phyloP scores from a whole-genome alignment of 2,888 invertebrate genomes.

The Pecten maximus region DNA sequence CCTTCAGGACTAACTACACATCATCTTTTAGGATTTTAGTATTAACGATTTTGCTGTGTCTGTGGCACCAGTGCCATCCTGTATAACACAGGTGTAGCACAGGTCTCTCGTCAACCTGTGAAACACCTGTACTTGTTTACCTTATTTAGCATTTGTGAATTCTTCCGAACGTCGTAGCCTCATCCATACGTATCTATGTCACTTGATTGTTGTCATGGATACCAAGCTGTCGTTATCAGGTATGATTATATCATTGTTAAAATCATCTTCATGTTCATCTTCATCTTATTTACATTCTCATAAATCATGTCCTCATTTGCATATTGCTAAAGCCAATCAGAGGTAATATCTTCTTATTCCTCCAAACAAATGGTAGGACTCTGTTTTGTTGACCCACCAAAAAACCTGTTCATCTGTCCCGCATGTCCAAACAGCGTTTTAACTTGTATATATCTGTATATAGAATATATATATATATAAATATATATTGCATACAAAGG shows the following conservation, averaged over 20 bases:
- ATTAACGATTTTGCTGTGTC: conserved; percentile 54
- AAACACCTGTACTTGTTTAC: background rate
- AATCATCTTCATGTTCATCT: background rate
- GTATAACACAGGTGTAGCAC: conserved; percentile 33
- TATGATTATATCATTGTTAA: background rate
- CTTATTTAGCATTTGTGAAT: conserved; percentile 30
- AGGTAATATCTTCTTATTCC: conserved; percentile 11
- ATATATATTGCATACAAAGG: conserved; percentile 29
- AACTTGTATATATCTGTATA: conserved; percentile 5
- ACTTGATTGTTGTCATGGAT: conserved; percentile 18
- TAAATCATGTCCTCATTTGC: conserved; percentile 21
- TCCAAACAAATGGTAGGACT: conserved; percentile 17
- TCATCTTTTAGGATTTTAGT: conserved; percentile 56
- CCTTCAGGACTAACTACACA: conserved; percentile 52
- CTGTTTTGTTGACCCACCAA: conserved; percentile 21
- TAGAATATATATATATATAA: conserved; percentile 31
- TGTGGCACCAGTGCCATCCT: background rate
- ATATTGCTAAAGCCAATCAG: conserved; percentile 35
- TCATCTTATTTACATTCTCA: conserved; percentile 9
- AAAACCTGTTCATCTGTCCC: conserved; percentile 32
- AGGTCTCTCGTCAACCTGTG: conserved; percentile 2
- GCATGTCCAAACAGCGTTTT: conserved; percentile 26
- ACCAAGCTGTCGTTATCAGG: conserved; percentile 12
- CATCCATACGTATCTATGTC: background rate
- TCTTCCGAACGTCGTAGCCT: conserved; percentile 26